Evolutionary conservation across 2,113 vertebrate species (phyloP), one percentile per base, ranked within the genome.

Genomic region (Peromyscus polionotus): DNA sequence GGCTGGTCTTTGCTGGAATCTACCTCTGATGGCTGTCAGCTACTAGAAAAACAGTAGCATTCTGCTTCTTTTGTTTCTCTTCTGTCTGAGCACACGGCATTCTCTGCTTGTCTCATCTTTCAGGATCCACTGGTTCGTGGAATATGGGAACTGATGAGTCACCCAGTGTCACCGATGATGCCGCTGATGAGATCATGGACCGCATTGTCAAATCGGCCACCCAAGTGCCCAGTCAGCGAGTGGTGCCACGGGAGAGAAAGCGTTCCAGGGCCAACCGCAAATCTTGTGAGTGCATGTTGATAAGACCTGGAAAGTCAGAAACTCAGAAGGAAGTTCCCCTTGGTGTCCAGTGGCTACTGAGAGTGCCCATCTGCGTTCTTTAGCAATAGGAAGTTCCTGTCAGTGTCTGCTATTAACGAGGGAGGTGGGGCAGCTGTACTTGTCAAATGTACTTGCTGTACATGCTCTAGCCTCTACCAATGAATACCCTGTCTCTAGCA

Each of bases 101-200:
- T 79, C n/a, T 93, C 81, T 85, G 95, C 26, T 33, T 33, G 76
- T 92, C 68, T 95, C 20, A 59, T 88, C 51, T 85, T 96, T 42
- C 97, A 99, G 99, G 99, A 51, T 99, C 99, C n/a, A 92, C 99
- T 0, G 96, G 99, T 81, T 99, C 99, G 0, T 99, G 99, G 99
- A 99, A 99, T 0, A 91, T 99, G 93, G 98, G 98, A 89, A 99
- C 96, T 0, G 99, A 99, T 0, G 99, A 99, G 93, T 98, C 99
- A 0, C 98, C 99, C 0, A 99, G 98, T 1, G 99, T 99, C 94
- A 99, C 99, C 0, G 99, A 99, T 6, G 99, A 99, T 0, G 99
- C 99, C 0, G 99, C 99, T 0, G 99, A 99, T 95, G 99, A 99
- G 98, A 99, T 99, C 98, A 99, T 99, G 99, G 99, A 99, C 98